Evolutionary conservation across 1,140 invertebrate genomes (phyloP), one percentile per base, ranked within the genome.

Genomic region (Philotrypesis tridentata): DNA sequence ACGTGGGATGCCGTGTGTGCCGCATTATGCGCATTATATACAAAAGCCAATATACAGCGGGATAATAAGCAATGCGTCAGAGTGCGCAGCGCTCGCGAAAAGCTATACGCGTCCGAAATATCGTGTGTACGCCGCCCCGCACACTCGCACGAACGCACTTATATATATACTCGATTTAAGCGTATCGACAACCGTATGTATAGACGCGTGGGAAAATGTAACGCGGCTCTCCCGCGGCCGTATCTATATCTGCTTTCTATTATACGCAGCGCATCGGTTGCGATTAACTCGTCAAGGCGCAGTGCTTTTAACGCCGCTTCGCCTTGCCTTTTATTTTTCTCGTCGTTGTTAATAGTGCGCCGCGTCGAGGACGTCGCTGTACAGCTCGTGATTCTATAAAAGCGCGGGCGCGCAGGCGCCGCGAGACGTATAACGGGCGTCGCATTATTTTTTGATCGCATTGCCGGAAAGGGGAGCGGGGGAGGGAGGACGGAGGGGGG

Each of bases 51-150:
- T 76, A 21, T 12, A 14, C n/a, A n/a, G n/a, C n/a, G n/a, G 43
- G 33, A 67, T 67, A 77, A 77, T 77, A 67, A 43, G 75, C 75
- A 77, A 77, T 67, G 67, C 67, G 6, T 55, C 33, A 23, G 21
- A 65, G 37, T 21, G 11, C 31, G 12, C 48, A 40, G n/a, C 70
- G 55, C 23, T n/a, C n/a, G n/a, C n/a, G 63, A 67, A 75, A 61
- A 3, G 1, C 55, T 31, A 65, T 67, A 65, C n/a, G n/a, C n/a
- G n/a, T n/a, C n/a, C n/a, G n/a, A n/a, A n/a, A n/a, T n/a, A n/a
- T n/a, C n/a, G n/a, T n/a, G n/a, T n/a, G n/a, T n/a, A n/a, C n/a
- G n/a, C n/a, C n/a, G n/a, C n/a, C 9, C 5, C 2, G 25, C 61
- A 2, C 61, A 21, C 1, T 31, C 7, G 71, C 12, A 33, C 75